These are phyloP conservation scores for Tragulus kanchil DNA, from an alignment of 2,113 vertebrate genomes.

Conservation along the genomic window DNA sequence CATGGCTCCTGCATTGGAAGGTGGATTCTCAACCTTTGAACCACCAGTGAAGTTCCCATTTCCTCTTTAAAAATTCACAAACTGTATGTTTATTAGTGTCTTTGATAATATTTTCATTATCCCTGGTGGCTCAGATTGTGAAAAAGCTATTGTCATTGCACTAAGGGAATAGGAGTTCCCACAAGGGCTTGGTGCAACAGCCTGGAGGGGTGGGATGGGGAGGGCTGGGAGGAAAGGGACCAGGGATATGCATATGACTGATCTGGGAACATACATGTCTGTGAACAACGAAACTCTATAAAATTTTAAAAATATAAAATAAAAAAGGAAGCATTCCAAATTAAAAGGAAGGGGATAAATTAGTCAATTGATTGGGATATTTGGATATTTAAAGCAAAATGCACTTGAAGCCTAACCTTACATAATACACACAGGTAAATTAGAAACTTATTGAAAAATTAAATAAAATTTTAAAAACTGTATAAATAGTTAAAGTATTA, in stretches of 20 bases:
- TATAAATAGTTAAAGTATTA: conserved; percentile 13
- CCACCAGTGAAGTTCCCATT: neutral
- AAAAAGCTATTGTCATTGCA: too few species aligned
- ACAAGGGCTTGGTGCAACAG: too few species aligned
- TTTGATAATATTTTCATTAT: conserved; percentile 11
- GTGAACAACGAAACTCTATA: too few species aligned
- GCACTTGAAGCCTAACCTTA: neutral
- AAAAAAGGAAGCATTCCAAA: neutral
- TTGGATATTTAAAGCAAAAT: conserved; percentile 47
- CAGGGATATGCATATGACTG: too few species aligned
- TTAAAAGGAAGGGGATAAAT: neutral
- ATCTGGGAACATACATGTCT: too few species aligned
- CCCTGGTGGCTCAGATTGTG: too few species aligned
- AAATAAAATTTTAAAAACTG: conserved; percentile 13
- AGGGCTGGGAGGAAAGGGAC: too few species aligned
- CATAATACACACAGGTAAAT: neutral
- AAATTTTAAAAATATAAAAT: neutral
- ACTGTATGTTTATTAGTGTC: neutral
- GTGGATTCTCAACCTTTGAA: neutral
- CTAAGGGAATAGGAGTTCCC: too few species aligned
- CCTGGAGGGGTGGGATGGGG: too few species aligned
- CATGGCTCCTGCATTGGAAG: neutral
- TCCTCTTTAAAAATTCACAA: neutral
- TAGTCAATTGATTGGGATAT: neutral
- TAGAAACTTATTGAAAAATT: conserved; percentile 31